Conservation (phyloP, 30 jellyfish, hydroid and myxozoan species). For the Pseudorhiza aurosa region DNA sequence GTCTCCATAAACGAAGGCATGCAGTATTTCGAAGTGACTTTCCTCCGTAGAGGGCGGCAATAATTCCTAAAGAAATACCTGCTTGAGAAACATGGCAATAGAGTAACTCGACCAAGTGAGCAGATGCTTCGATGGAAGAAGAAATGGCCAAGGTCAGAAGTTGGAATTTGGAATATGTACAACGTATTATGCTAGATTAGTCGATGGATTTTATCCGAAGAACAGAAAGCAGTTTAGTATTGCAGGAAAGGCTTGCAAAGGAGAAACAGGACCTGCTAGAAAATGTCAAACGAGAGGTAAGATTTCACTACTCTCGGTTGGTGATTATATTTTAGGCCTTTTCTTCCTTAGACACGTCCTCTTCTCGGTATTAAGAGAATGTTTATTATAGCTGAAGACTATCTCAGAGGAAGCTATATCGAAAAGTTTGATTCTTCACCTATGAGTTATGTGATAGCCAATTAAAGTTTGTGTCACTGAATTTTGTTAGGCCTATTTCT, state of each 20-base stretch:
- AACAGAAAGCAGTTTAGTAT: slow-evolving; percentile 23
- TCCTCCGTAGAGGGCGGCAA: too few relatives aligned
- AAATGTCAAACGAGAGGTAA: slow-evolving; percentile 80
- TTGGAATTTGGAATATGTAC: not conserved
- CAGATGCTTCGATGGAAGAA: slow-evolving; percentile 30
- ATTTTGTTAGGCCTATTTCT: too few relatives aligned
- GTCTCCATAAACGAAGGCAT: too few relatives aligned
- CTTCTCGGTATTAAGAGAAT: too few relatives aligned
- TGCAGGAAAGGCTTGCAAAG: slow-evolving; percentile 42
- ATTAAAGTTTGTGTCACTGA: too few relatives aligned
- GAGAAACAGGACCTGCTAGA: slow-evolving; percentile 76
- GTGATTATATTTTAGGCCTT: not conserved
- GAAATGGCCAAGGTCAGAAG: slow-evolving; percentile 17
- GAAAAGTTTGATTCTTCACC: too few relatives aligned
- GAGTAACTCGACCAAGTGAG: slow-evolving; percentile 26
- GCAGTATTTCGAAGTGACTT: too few relatives aligned
- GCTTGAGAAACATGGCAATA: slow-evolving; percentile 26
- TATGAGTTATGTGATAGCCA: too few relatives aligned
- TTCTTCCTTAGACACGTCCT: too few relatives aligned
- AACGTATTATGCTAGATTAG: slow-evolving; percentile 5
- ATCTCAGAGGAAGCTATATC: too few relatives aligned
- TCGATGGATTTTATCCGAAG: slow-evolving; percentile 60
- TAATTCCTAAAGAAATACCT: too few relatives aligned
- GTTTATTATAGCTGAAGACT: too few relatives aligned
- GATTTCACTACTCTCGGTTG: not conserved